Evolutionary conservation across 2,113 vertebrate genomes (phyloP), one percentile per base, ranked within the genome.

Genomic region (Pseudopodoces humilis): DNA sequence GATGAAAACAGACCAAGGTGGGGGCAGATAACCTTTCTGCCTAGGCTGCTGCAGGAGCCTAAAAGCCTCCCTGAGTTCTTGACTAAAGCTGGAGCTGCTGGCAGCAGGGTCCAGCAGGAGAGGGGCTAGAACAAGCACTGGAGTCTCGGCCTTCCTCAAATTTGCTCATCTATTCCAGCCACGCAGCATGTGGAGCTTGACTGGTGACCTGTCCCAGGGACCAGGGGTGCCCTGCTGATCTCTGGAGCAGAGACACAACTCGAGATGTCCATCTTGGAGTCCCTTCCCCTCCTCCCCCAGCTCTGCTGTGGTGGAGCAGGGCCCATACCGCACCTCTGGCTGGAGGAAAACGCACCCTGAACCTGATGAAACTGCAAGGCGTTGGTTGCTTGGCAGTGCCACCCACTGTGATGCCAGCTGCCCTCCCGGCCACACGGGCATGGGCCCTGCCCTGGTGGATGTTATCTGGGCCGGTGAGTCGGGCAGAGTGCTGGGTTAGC

Each of bases 191-290:
- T 3, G 49, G 35, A 75, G 30, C 55, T 43, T 9, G 18, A 49
- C 31, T 13, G 56, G 18, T 43, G 27, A 56, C 23, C 12, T 11
- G 9, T 31, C 53, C 60, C 46, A 28, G 31, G 39, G 53, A 63
- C 21, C 2, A 19, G 60, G 35, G 24, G 22, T 49, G 58, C 25
- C 23, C 27, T 56, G 41, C 58, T 30, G 5, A 41, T 4, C 10
- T 10, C 70, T 63, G 53, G 41, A 59, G 30, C 71, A 28, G 27
- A 88, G 31, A 59, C 3, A 6, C 33, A 49, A 15, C 46, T 60
- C 0, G 1, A 53, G 37, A 28, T 33, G 7, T 22, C 0, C 1
- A 33, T 2, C 27, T 20, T 0, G 0, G 60, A 62, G 41, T 56
- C 14, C 49, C 62, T n/a, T 71, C 27, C 24, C 16, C 50, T 79